Conservation (phyloP, 2,797 vertebrate genomes). For the Paguma larvata region DNA sequence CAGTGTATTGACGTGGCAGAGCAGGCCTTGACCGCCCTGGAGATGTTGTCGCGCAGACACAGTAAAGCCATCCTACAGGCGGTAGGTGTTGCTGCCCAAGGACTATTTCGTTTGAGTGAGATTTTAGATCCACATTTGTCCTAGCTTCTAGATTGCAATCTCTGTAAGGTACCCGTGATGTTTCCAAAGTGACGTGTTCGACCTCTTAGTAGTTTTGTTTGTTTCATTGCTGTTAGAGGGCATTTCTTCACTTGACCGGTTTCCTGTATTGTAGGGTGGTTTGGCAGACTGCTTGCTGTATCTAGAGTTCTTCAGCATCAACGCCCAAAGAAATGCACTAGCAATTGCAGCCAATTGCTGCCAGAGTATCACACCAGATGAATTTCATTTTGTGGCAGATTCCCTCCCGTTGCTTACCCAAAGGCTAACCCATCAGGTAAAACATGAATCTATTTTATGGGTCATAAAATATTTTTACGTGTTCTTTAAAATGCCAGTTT, state of each 20-base stretch:
- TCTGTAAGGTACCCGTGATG: background rate
- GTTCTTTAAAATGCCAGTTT: background rate
- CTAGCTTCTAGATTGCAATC: background rate
- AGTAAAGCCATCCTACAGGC: conserved; percentile 99
- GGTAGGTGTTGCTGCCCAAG: conserved; percentile 89
- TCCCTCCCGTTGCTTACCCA: conserved; percentile 98
- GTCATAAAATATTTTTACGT: background rate
- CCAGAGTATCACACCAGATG: conserved; percentile 99
- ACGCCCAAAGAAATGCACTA: conserved; percentile 99
- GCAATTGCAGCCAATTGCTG: conserved; percentile 99
- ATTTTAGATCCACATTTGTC: background rate
- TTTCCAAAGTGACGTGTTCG: background rate
- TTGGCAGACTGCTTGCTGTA: conserved; percentile 98
- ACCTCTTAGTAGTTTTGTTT: background rate
- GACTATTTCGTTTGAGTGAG: background rate
- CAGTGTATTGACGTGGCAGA: conserved; percentile 99
- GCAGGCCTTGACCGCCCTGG: conserved; percentile 98
- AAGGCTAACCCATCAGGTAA: conserved; percentile 99
- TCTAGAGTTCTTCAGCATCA: conserved; percentile 99
- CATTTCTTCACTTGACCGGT: conserved; percentile 64
- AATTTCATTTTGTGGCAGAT: conserved; percentile 99
- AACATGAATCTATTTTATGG: conserved; percentile 47
- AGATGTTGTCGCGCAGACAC: conserved; percentile 99
- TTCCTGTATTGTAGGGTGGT: conserved; percentile 91
- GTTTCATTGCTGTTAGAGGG: background rate